A percentile compares a stretch with the other conserved stretches of the same genome.
Conservation (phyloP, 2,888 invertebrate species). For the Lycocerus yunnanus region DNA sequence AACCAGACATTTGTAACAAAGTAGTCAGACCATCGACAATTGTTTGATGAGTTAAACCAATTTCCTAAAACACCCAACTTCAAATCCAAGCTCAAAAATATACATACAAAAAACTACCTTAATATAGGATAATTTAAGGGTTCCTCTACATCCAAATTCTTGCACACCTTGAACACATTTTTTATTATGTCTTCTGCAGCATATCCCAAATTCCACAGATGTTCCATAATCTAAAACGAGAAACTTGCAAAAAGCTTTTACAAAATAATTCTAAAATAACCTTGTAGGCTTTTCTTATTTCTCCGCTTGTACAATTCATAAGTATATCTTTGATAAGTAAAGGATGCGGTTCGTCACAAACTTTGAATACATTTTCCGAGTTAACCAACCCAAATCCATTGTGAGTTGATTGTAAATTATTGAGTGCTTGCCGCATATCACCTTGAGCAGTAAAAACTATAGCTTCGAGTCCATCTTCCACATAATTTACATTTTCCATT, state of each 20-base stretch:
- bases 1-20: conserved; percentile 87
- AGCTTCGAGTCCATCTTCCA: conserved; percentile 92
- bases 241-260: neutral
- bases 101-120: conserved; percentile 59
- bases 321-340: conserved; percentile 91
- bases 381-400: conserved; percentile 93
- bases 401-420: conserved; percentile 94
- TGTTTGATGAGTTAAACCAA: conserved; percentile 88
- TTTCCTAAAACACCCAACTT: conserved; percentile 65
- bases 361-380: conserved; percentile 94
- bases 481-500: conserved; percentile 77
- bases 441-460: conserved; percentile 98
- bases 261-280: conserved; percentile 43
- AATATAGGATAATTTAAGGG: conserved; percentile 82
- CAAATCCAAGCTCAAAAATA: neutral
- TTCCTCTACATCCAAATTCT: conserved; percentile 82
- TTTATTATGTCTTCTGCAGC: conserved; percentile 96
- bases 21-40: conserved; percentile 88
- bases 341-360: conserved; percentile 99
- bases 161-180: conserved; percentile 93
- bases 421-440: conserved; percentile 96
- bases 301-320: conserved; percentile 76
- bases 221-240: conserved; percentile 70
- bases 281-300: conserved; percentile 85
- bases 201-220: conserved; percentile 93